Conservation (phyloP, 1,140 invertebrate species). For the Brachionus calyciflorus region DNA sequence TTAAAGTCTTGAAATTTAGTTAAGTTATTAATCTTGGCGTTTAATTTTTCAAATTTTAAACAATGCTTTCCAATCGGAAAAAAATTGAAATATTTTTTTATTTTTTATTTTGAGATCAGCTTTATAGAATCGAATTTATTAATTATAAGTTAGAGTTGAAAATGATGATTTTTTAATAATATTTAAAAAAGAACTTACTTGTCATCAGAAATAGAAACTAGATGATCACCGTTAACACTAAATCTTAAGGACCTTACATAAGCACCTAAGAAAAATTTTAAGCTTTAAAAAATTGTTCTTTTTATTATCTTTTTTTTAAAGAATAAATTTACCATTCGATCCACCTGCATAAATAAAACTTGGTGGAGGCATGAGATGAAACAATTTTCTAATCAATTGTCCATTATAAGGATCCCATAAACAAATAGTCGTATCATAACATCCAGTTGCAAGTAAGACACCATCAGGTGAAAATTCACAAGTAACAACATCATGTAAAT, state of each 20-base stretch:
- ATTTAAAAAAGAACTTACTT: no score
- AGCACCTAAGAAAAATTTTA: conserved; percentile 49
- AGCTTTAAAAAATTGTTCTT: background rate
- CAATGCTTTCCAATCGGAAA: no score
- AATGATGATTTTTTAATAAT: no score
- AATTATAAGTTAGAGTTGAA: background rate
- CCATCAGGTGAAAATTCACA: conserved; percentile 66
- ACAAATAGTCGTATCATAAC: conserved; percentile 64
- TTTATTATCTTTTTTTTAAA: background rate
- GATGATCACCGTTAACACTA: conserved; percentile 59
- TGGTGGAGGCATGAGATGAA: conserved; percentile 63
- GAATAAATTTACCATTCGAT: conserved; percentile 58
- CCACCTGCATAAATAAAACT: conserved; percentile 65
- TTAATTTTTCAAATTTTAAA: no score
- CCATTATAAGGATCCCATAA: conserved; percentile 64
- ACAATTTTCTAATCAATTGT: conserved; percentile 54
- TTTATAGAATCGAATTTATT: background rate
- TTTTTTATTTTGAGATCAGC: no score
- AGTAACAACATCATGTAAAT: conserved; percentile 63
- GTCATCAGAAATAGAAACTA: conserved; percentile 64
- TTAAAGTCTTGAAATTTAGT: no score
- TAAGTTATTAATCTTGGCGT: no score
- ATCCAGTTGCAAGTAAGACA: conserved; percentile 64
- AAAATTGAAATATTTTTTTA: no score
- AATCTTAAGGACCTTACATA: conserved; percentile 63